phyloP scores from a whole-genome alignment of 2,797 vertebrate genomes.

The Tragopan temminckii region DNA sequence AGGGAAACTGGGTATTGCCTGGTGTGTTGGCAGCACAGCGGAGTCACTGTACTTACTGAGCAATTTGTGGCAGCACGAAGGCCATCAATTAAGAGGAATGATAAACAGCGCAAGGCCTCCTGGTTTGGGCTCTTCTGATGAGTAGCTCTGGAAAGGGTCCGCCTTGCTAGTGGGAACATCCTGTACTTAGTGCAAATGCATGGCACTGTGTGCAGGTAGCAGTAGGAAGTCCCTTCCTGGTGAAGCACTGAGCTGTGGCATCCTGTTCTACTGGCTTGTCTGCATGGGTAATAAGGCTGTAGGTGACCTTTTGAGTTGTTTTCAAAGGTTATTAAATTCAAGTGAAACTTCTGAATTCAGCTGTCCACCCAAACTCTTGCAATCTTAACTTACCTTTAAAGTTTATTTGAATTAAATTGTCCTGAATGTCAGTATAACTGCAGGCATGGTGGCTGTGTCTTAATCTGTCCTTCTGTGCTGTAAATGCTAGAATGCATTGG shows the following conservation, averaged over 20 bases:
- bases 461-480: background rate
- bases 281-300: background rate
- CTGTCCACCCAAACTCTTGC: background rate
- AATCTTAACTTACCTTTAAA: background rate
- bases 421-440: background rate
- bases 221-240: background rate
- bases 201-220: background rate
- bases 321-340: background rate
- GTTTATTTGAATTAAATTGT: background rate
- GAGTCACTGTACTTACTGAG: background rate
- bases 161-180: background rate
- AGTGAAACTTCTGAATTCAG: background rate
- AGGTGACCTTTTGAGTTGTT: background rate
- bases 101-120: conserved; percentile 30
- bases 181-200: background rate
- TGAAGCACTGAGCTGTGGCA: background rate
- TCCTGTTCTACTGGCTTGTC: conserved; percentile 49
- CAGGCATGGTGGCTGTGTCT: background rate
- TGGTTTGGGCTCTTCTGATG: conserved; percentile 33
- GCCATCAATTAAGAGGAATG: conserved; percentile 38
- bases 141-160: conserved; percentile 38
- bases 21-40: background rate
- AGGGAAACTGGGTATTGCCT: conserved; percentile 28
- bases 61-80: conserved; percentile 18
- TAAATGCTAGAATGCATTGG: background rate